A percentile compares a stretch with the other conserved stretches of the same genome.
Evolutionary conservation across 2,888 invertebrate genomes (phyloP).

Genomic region (Pollenia labialis): DNA sequence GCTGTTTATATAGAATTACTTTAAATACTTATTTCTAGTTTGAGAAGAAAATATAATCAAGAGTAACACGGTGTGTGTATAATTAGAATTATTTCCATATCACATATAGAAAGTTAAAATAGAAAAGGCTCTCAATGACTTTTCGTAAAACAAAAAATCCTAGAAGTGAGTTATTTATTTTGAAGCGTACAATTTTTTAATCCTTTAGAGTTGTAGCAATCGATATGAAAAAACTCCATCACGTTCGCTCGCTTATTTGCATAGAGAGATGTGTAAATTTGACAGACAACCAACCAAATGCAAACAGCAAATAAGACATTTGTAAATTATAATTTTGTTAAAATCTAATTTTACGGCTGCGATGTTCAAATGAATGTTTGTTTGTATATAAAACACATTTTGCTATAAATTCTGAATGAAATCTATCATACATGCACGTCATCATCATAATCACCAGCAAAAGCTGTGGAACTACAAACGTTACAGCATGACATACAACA

Average conservation of each 20-base stretch:
- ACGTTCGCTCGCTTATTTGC: neutral
- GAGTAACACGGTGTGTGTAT: neutral
- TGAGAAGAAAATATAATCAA: neutral
- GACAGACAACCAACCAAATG: neutral
- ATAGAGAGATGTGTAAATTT: neutral
- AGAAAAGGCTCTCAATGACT: no score
- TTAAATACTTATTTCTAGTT: neutral
- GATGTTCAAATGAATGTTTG: neutral
- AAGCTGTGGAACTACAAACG: neutral
- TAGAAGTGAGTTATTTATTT: no score
- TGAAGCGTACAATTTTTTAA: no score
- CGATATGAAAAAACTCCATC: neutral
- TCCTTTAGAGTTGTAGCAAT: no score
- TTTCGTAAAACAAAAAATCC: no score
- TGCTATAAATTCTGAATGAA: constrained; percentile 14
- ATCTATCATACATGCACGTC: constrained; percentile 1
- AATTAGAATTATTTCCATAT: constrained; percentile 18
- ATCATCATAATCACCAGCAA: neutral
- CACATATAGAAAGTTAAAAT: no score
- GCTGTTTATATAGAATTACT: no score
- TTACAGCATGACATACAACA: constrained; percentile 16
- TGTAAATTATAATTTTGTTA: constrained; percentile 51
- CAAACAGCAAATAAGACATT: constrained; percentile 28
- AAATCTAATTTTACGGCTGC: constrained; percentile 29
- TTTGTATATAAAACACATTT: neutral